Evolutionary conservation across 2,797 vertebrate species (phyloP).

Genomic region (Hyperoplus lanceolatus): DNA sequence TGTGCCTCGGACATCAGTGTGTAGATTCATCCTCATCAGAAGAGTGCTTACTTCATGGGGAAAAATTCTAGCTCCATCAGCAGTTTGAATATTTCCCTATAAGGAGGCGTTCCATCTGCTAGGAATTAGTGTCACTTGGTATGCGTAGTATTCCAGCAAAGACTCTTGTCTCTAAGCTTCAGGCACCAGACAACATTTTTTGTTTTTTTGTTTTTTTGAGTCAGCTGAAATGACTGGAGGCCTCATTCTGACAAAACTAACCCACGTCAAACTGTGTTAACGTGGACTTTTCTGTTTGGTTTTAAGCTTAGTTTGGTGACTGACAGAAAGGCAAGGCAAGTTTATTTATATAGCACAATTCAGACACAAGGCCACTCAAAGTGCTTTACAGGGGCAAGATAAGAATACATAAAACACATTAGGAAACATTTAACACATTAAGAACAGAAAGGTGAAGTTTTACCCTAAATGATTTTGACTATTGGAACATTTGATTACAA

Average conservation of each 20-base stretch:
- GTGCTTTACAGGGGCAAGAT: too few species aligned
- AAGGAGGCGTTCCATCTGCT: slow-evolving; percentile 32
- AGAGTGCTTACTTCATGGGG: slow-evolving; percentile 43
- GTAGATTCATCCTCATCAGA: slow-evolving; percentile 47
- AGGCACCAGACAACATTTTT: background rate
- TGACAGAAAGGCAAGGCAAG: background rate
- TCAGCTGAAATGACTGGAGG: background rate
- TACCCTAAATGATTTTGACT: background rate
- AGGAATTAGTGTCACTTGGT: slow-evolving; percentile 26
- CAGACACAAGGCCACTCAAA: too few species aligned
- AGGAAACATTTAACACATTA: too few species aligned
- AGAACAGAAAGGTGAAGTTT: background rate
- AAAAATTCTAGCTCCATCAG: slow-evolving; percentile 35
- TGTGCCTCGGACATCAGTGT: slow-evolving; percentile 8
- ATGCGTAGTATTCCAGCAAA: slow-evolving; percentile 1
- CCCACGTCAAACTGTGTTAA: background rate
- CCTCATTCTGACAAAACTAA: slow-evolving; percentile 2
- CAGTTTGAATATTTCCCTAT: slow-evolving; percentile 43
- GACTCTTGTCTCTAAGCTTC: background rate
- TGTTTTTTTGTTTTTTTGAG: background rate
- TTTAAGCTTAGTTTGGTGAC: background rate
- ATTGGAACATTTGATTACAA: background rate
- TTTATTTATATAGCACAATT: too few species aligned
- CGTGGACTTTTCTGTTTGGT: background rate
- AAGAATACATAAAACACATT: too few species aligned